These are phyloP conservation scores for Crematogaster levior DNA, from an alignment of 2,888 invertebrate genomes.

Conservation along the genomic window DNA sequence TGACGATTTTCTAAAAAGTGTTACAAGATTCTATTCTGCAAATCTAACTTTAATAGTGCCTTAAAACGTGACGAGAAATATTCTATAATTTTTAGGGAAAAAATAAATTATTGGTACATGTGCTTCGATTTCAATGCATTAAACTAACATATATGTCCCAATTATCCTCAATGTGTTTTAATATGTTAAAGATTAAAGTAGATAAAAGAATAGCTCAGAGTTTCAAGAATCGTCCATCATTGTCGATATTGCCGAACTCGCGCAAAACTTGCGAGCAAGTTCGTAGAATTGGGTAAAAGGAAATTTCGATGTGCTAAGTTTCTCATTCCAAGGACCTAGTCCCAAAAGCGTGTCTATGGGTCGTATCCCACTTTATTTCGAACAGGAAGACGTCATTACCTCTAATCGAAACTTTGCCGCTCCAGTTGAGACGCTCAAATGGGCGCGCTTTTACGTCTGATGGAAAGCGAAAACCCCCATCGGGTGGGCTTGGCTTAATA, in stretches of 20 bases:
- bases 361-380: slow-evolving; percentile 42
- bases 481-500: slow-evolving; percentile 5
- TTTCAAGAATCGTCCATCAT: not conserved
- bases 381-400: slow-evolving; percentile 44
- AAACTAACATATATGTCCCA: not conserved
- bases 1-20: not conserved
- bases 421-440: slow-evolving; percentile 41
- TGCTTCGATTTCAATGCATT: not conserved
- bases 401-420: slow-evolving; percentile 47
- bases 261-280: not conserved
- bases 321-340: not conserved
- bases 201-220: not conserved
- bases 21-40: not conserved
- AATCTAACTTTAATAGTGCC: not conserved
- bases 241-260: not conserved
- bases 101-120: not conserved
- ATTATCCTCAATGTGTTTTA: not conserved
- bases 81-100: not conserved
- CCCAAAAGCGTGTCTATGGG: slow-evolving; percentile 33
- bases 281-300: not conserved
- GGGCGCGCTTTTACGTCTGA: slow-evolving; percentile 21
- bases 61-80: not conserved
- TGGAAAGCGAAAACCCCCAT: slow-evolving; percentile 48
- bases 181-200: not conserved
- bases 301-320: not conserved